Base-by-base conservation (phyloP, 2,888 invertebrate genomes). In the Rhagophthalmus giganteus region DNA sequence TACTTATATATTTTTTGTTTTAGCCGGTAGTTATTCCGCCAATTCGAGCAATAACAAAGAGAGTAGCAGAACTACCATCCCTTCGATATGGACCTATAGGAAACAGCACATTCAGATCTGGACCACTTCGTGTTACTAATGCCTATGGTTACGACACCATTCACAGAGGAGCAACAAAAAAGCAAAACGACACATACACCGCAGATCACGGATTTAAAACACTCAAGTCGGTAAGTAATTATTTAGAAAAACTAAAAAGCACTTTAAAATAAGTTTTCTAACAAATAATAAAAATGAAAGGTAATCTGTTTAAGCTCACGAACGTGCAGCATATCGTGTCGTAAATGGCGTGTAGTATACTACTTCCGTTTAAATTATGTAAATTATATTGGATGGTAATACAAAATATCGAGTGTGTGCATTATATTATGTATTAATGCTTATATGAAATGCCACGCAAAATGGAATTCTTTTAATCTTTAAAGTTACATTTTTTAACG, bases 1-100 rank as follows among this genome's bases (percentile, higher is more conserved):
- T n/a, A n/a, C n/a, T n/a, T n/a, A n/a, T n/a, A n/a, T n/a, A n/a
- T n/a, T n/a, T n/a, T n/a, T 38, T 25, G n/a, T 24, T 48, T 34
- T 38, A 13, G 57, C 35, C 39, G 2, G 37, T 47, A 7, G 47
- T 49, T 25, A 31, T 45, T 20, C 31, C 52, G 25, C 48, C 57
- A 34, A 13, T 48, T 9, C 47, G 55, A 31, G 30, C 34, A 7
- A 50, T 58, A 11, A 56, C 55, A n/a, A 53, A 54, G 20, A 37
- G 60, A 10, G 66, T 69, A 15, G 62, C 63, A 2, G 71, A 72
- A 54, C 63, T 70, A n/a, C 71, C 72, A 3, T 68, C 70, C 1
- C 53, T 71, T n/a, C 54, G 68, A 49, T 71, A 71, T 55, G 70
- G 71, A 15, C 57, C 66, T 9, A 50, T 69, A 15, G 70, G 68